phyloP scores from a whole-genome alignment of 2,113 vertebrate species.

The Tamias sibiricus region DNA sequence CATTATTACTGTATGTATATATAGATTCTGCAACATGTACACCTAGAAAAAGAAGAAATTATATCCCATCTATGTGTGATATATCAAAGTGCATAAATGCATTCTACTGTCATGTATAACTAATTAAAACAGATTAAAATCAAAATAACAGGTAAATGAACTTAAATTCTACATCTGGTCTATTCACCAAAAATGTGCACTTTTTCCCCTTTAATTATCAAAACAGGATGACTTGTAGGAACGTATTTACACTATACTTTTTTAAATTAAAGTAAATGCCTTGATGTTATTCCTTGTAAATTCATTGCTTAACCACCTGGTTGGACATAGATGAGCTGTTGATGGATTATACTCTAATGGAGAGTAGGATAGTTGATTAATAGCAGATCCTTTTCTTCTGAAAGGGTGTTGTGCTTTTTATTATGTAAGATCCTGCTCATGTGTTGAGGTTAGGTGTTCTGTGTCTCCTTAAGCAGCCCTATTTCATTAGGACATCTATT shows the following conservation, averaged over 20 bases:
- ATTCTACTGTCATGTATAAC: no score
- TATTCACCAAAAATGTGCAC: background rate
- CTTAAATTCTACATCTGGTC: background rate
- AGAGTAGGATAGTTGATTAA: background rate
- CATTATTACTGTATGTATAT: no score
- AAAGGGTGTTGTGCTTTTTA: conserved; percentile 37
- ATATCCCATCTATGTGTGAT: no score
- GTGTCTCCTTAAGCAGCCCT: background rate
- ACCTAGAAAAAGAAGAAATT: no score
- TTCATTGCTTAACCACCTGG: background rate
- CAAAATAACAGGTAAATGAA: conserved; percentile 33
- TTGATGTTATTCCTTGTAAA: conserved; percentile 28
- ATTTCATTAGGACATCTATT: background rate
- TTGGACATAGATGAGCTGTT: background rate
- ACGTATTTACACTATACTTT: conserved; percentile 37
- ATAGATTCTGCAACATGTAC: no score
- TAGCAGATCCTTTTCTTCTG: conserved; percentile 20
- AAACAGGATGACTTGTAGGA: background rate
- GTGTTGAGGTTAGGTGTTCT: background rate
- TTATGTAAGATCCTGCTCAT: background rate
- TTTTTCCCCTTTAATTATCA: background rate
- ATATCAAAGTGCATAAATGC: no score
- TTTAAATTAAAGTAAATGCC: conserved; percentile 69
- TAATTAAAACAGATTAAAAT: no score
- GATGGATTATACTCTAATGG: background rate